These are phyloP conservation scores for Dolomedes plantarius DNA, from an alignment of 2,888 invertebrate genomes.

Conservation along the genomic window DNA sequence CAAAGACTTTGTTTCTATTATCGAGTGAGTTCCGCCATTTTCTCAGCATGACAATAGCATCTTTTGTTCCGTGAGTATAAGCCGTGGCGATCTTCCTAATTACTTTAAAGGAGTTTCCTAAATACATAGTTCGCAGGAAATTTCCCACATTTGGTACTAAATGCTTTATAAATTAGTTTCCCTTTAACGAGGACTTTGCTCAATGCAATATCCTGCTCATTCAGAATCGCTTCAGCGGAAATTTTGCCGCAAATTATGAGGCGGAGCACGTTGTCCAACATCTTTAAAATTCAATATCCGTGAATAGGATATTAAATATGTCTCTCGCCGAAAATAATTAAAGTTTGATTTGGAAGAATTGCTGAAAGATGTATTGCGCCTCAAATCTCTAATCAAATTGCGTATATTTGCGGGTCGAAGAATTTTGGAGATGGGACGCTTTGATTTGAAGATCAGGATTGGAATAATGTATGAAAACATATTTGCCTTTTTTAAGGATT, in stretches of 20 bases:
- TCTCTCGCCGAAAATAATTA: not conserved
- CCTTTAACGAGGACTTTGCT: not conserved
- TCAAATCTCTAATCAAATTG: too few relatives aligned
- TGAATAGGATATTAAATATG: not conserved
- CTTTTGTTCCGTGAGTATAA: too few relatives aligned
- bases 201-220: not conserved
- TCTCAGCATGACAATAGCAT: too few relatives aligned
- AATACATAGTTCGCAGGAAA: not conserved
- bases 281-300: not conserved
- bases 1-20: too few relatives aligned
- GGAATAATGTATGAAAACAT: too few relatives aligned
- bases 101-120: constrained; percentile 3
- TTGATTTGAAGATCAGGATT: too few relatives aligned
- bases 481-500: too few relatives aligned
- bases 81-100: not conserved
- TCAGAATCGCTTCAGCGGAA: not conserved
- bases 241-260: not conserved
- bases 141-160: not conserved
- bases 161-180: not conserved
- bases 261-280: not conserved
- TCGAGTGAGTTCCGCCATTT: too few relatives aligned
- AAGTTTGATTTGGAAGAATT: not conserved
- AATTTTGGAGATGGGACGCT: too few relatives aligned
- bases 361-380: too few relatives aligned
- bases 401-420: too few relatives aligned